Conservation (phyloP, 2,113 vertebrate species). For the Gymnorhina tibicen region DNA sequence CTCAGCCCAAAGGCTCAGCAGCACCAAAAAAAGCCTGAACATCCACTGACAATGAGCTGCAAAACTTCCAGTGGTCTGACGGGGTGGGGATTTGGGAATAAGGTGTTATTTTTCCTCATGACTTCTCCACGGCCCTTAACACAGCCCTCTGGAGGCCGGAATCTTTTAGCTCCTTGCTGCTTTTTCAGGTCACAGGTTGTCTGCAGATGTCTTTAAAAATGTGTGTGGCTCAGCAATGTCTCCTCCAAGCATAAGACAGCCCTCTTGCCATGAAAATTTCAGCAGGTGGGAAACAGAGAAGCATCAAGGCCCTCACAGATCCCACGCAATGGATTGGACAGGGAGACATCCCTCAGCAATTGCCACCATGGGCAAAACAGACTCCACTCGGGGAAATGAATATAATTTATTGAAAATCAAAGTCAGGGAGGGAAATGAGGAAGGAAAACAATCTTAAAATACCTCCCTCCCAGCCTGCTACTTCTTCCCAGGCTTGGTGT, state of each 20-base stretch:
- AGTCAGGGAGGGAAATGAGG: not conserved
- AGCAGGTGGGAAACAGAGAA: not conserved
- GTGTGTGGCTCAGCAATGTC: not conserved
- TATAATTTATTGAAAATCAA: not conserved
- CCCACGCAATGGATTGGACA: not conserved
- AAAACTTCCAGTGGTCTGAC: not conserved
- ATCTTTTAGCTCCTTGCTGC: not conserved
- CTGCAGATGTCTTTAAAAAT: not conserved
- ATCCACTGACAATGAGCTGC: not conserved
- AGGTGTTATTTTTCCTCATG: not conserved
- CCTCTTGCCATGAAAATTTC: not conserved
- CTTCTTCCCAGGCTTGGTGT: not conserved
- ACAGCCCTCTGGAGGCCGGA: not conserved
- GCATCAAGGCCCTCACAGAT: not conserved
- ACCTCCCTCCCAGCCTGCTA: no score
- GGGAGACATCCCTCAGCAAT: not conserved
- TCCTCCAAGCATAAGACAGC: not conserved
- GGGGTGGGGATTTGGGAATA: not conserved
- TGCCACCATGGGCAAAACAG: not conserved
- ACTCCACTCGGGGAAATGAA: not conserved
- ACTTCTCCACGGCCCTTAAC: not conserved
- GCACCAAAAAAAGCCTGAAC: not conserved
- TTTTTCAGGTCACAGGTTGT: not conserved
- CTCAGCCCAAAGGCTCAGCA: not conserved
- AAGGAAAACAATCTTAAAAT: not conserved